A percentile compares a stretch with the other conserved stretches of the same genome.
These are phyloP conservation scores for Eristalinus sepulchralis DNA, from an alignment of 2,888 invertebrate species.

Conservation along the genomic window DNA sequence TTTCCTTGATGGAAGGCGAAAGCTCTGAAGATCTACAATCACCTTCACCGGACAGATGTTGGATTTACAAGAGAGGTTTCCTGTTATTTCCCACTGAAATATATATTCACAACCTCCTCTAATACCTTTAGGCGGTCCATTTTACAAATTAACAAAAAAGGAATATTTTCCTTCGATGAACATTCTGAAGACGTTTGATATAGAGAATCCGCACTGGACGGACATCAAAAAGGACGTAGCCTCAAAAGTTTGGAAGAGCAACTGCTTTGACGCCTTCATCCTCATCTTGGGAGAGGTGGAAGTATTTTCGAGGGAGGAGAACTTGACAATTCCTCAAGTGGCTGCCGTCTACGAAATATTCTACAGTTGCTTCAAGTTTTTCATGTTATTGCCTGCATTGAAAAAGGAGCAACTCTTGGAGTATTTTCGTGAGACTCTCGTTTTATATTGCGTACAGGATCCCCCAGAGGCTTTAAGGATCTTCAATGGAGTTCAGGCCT, in stretches of 20 bases:
- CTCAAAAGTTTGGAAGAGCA: neutral
- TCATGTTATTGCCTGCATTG: constrained; percentile 7
- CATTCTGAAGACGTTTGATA: constrained; percentile 23
- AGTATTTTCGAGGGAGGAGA: neutral
- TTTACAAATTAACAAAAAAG: neutral
- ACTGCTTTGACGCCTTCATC: neutral
- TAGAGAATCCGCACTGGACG: neutral
- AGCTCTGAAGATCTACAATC: neutral
- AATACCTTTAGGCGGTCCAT: constrained; percentile 1
- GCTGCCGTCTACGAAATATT: constrained; percentile 48
- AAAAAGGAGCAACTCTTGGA: neutral
- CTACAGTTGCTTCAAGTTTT: constrained; percentile 37
- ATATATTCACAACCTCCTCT: no score
- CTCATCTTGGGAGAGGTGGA: constrained; percentile 11
- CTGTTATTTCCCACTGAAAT: no score
- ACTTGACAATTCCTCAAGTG: constrained; percentile 20
- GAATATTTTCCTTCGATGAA: constrained; percentile 35
- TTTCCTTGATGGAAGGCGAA: neutral
- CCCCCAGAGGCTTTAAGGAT: constrained; percentile 40
- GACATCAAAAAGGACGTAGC: neutral
- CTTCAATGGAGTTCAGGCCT: constrained; percentile 30
- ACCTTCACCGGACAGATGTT: neutral
- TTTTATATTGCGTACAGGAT: constrained; percentile 42
- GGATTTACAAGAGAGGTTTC: constrained; percentile 31
- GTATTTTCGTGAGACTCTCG: constrained; percentile 42